phyloP scores from a whole-genome alignment of 2,888 invertebrate genomes.

The Heliconius hortense region DNA sequence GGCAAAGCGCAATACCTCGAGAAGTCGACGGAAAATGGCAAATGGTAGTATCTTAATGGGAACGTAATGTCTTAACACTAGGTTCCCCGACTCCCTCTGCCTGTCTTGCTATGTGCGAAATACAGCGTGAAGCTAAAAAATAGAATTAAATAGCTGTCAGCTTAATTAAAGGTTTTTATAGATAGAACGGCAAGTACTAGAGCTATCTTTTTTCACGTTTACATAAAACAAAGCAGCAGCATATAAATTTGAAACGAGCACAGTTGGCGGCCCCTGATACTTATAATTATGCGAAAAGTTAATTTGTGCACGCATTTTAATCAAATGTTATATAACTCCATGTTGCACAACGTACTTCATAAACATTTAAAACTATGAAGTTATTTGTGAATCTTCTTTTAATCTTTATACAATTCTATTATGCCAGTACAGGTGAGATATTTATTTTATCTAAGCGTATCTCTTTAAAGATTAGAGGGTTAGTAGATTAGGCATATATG shows the following conservation, averaged over 20 bases:
- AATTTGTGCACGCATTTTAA: constrained; percentile 24
- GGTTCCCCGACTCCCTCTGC: too few relatives aligned
- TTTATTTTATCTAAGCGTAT: not conserved
- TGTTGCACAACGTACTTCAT: constrained; percentile 23
- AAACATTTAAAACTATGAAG: constrained; percentile 52
- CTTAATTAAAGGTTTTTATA: too few relatives aligned
- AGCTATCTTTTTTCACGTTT: not conserved
- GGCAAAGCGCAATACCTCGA: too few relatives aligned
- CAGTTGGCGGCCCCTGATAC: constrained; percentile 32
- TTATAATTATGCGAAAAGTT: constrained; percentile 30
- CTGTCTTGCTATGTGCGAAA: too few relatives aligned
- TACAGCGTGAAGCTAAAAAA: too few relatives aligned
- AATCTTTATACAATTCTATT: constrained; percentile 45
- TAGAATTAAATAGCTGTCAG: too few relatives aligned
- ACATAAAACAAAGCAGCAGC: not conserved
- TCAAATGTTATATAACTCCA: constrained; percentile 37
- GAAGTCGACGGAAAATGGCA: too few relatives aligned
- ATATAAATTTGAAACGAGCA: not conserved
- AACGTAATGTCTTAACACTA: too few relatives aligned
- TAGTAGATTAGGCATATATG: too few relatives aligned
- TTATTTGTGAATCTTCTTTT: constrained; percentile 46
- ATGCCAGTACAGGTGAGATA: constrained; percentile 43
- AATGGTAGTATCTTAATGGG: too few relatives aligned
- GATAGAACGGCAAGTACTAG: too few relatives aligned
- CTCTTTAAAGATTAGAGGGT: too few relatives aligned